Evolutionary conservation across 30 jellyfish, hydroid and myxozoan species (phyloP).

Genomic region (Aurelia sp.): DNA sequence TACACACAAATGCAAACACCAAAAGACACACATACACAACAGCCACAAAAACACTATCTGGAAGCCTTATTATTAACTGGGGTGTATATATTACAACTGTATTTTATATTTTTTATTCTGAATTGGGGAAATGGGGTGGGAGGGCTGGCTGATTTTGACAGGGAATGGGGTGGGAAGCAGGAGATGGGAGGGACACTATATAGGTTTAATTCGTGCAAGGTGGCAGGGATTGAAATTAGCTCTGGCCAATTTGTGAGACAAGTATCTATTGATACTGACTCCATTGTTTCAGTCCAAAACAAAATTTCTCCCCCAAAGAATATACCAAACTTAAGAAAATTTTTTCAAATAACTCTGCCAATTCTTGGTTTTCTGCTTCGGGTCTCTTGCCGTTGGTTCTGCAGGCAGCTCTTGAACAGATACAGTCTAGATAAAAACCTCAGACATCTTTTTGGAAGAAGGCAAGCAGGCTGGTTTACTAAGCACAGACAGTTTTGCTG

Average conservation of each 20-base stretch:
- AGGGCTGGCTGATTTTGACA: conserved; percentile 18
- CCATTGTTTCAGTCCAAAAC: conserved; percentile 23
- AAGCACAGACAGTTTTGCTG: too few species aligned
- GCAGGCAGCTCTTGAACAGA: too few species aligned
- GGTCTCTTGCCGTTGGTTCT: too few species aligned
- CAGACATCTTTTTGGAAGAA: too few species aligned
- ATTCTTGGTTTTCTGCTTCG: too few species aligned
- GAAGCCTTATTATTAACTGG: not conserved
- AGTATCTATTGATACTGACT: conserved; percentile 14
- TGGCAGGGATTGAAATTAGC: conserved; percentile 40
- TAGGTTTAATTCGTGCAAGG: not conserved
- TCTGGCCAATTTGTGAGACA: conserved; percentile 26
- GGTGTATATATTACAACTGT: conserved; percentile 4
- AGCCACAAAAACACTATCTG: not conserved
- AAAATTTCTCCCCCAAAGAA: conserved; percentile 9
- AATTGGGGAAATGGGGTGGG: conserved; percentile 5
- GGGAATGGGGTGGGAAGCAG: conserved; percentile 36
- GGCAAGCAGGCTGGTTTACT: too few species aligned
- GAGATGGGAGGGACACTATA: conserved; percentile 21
- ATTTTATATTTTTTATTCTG: not conserved
- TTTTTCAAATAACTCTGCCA: too few species aligned
- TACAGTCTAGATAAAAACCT: too few species aligned
- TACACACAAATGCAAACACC: not conserved
- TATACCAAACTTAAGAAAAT: not conserved
- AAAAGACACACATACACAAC: not conserved